Evolutionary conservation across 2,888 invertebrate genomes (phyloP).

Genomic region (Orthosia gothica): DNA sequence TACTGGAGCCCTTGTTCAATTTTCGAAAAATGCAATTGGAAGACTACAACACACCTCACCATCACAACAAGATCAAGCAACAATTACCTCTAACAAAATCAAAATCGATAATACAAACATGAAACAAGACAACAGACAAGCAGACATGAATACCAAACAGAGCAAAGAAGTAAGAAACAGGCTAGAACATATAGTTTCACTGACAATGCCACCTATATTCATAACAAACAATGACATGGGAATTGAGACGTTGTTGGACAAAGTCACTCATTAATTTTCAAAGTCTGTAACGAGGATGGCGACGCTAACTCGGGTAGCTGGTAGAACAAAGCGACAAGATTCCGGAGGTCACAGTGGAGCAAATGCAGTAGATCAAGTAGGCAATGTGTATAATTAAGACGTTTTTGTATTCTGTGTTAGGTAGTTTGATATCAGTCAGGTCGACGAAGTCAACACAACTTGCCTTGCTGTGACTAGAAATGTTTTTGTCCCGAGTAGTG

Average conservation of each 20-base stretch:
- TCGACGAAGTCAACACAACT: background rate
- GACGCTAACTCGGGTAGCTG: slow-evolving; percentile 79
- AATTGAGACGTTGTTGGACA: slow-evolving; percentile 83
- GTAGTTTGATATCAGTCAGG: too few relatives aligned
- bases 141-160: slow-evolving; percentile 68
- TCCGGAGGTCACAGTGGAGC: slow-evolving; percentile 46
- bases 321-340: slow-evolving; percentile 63
- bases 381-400: background rate
- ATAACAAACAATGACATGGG: slow-evolving; percentile 75
- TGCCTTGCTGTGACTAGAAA: background rate
- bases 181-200: slow-evolving; percentile 65
- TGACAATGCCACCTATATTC: slow-evolving; percentile 72
- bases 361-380: slow-evolving; percentile 58
- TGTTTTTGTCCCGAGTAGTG: too few relatives aligned
- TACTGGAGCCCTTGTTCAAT: background rate
- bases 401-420: too few relatives aligned
- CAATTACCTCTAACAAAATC: slow-evolving; percentile 62
- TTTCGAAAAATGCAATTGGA: background rate
- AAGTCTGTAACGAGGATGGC: slow-evolving; percentile 78
- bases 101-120: slow-evolving; percentile 62
- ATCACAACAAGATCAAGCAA: slow-evolving; percentile 49
- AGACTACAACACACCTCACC: slow-evolving; percentile 11
- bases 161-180: slow-evolving; percentile 44
- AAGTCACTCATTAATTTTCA: slow-evolving; percentile 87
- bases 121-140: slow-evolving; percentile 64